phyloP scores from a whole-genome alignment of 1,140 invertebrate species.

The Brachionus angularis region DNA sequence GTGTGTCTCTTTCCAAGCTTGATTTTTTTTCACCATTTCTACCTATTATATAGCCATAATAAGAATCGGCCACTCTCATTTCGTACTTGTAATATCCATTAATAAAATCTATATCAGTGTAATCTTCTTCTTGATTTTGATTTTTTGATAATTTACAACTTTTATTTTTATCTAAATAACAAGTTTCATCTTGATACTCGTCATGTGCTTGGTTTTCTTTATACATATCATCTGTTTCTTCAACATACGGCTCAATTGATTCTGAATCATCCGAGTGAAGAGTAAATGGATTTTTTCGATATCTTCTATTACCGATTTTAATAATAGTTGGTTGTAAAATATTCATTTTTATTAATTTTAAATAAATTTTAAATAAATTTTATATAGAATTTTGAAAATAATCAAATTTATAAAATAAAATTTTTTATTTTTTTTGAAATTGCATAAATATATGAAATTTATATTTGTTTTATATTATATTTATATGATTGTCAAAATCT shows the following conservation, averaged over 20 bases:
- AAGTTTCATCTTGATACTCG: constrained; percentile 15
- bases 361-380: too few species aligned
- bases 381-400: too few species aligned
- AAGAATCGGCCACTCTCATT: background rate
- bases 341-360: constrained; percentile 40
- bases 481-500: too few species aligned
- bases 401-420: too few species aligned
- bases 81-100: constrained; percentile 31
- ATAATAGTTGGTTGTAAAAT: constrained; percentile 28
- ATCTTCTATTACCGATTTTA: background rate
- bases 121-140: background rate
- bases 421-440: too few species aligned
- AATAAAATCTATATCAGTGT: background rate
- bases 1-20: constrained; percentile 6
- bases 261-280: background rate
- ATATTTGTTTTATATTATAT: too few species aligned
- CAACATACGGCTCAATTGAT: background rate
- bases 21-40: constrained; percentile 34
- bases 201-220: constrained; percentile 46
- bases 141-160: too few species aligned
- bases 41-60: constrained; percentile 39
- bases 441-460: too few species aligned
- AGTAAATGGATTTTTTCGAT: background rate
- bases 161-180: background rate
- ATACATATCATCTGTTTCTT: constrained; percentile 38